These are phyloP conservation scores for Hippocampus barbouri DNA, from an alignment of 2,113 vertebrate genomes.

Conservation along the genomic window DNA sequence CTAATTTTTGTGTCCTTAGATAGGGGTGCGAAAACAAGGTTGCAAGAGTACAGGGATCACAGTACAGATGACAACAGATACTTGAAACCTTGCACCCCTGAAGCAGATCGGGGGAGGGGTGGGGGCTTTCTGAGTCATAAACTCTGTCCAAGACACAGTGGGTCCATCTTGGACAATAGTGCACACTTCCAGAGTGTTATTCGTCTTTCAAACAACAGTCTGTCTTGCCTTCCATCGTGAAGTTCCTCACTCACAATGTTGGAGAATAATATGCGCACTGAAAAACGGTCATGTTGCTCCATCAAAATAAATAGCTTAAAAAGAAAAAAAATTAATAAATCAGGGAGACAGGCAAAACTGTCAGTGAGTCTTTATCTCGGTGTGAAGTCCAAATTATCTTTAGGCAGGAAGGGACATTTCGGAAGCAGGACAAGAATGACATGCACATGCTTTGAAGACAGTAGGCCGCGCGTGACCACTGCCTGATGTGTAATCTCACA, in stretches of 20 bases:
- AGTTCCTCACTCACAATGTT: background rate
- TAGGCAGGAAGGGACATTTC: slow-evolving; percentile 19
- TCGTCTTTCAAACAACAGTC: background rate
- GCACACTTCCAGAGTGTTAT: background rate
- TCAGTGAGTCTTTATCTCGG: slow-evolving; percentile 20
- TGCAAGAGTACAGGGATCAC: background rate
- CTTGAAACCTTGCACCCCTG: slow-evolving; percentile 4
- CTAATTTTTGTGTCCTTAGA: background rate
- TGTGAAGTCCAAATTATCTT: slow-evolving; percentile 26
- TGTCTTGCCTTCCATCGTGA: background rate
- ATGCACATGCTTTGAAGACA: slow-evolving; percentile 25
- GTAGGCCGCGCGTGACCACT: slow-evolving; percentile 35
- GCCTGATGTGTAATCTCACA: slow-evolving; percentile 1
- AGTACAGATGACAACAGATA: slow-evolving; percentile 1
- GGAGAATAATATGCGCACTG: background rate
- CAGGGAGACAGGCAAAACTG: background rate
- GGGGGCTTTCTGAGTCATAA: background rate
- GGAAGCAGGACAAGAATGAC: slow-evolving; percentile 38
- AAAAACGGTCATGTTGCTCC: background rate
- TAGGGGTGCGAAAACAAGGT: background rate
- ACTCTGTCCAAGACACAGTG: background rate
- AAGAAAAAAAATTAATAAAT: background rate
- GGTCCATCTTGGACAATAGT: background rate
- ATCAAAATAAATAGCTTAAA: too few relatives aligned
- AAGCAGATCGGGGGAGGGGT: background rate